These are phyloP conservation scores for Drosophila sp. DNA, from an alignment of 1,140 invertebrate genomes.

Conservation along the genomic window DNA sequence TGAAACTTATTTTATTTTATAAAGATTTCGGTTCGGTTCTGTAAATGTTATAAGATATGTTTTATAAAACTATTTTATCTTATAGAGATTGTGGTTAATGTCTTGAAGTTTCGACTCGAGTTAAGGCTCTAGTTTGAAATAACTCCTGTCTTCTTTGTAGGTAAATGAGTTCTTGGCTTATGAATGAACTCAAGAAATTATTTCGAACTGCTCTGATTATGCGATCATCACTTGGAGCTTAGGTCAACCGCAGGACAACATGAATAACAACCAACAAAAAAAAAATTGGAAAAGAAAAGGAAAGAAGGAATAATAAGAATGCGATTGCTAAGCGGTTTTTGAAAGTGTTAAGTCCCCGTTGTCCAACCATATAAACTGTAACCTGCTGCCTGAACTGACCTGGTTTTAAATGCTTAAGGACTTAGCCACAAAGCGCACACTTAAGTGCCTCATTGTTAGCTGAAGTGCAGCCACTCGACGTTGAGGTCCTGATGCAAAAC, in stretches of 20 bases:
- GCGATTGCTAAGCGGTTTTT: conserved; percentile 44
- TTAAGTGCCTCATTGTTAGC: conserved; percentile 67
- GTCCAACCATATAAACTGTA: conserved; percentile 17
- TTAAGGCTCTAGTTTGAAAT: too few species aligned
- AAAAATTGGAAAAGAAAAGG: too few species aligned
- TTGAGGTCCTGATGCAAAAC: conserved; percentile 20
- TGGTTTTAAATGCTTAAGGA: conserved; percentile 45
- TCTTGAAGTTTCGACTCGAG: too few species aligned
- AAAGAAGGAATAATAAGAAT: background rate
- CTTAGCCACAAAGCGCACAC: conserved; percentile 64
- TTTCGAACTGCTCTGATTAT: conserved; percentile 26
- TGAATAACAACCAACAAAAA: background rate
- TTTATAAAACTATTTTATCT: too few species aligned
- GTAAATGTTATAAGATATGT: too few species aligned
- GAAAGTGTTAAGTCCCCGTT: conserved; percentile 62
- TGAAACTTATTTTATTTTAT: too few species aligned
- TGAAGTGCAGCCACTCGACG: conserved; percentile 67
- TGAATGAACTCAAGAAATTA: conserved; percentile 54
- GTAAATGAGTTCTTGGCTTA: conserved; percentile 37
- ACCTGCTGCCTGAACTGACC: conserved; percentile 38
- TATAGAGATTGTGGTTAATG: too few species aligned
- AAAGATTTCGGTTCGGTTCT: too few species aligned
- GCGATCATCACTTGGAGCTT: conserved; percentile 32
- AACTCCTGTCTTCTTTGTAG: background rate
- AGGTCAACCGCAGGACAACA: conserved; percentile 44